Evolutionary conservation across 2,888 invertebrate species (phyloP), one percentile per base, ranked within the genome.

Genomic region (Tromatobia lineatoria): DNA sequence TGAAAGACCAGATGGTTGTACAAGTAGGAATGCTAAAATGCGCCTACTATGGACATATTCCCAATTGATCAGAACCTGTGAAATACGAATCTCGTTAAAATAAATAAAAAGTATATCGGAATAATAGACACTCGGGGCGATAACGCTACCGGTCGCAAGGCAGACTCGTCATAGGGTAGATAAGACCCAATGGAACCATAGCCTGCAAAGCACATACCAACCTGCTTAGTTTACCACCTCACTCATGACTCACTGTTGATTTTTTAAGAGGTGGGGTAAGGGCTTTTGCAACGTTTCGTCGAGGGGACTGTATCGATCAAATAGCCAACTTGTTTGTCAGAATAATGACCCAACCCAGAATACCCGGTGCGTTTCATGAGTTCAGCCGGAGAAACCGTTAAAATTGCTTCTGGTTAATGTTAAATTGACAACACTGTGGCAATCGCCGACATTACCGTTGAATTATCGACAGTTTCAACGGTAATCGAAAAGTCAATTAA

Each of bases 241-340:
- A 69, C 18, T 20, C 83, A 78, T 88, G 88, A 88, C 75, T 88
- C 88, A 88, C 80, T 79, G 81, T 85, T 38, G 74, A 87, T 85
- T 86, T 85, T 76, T 77, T 54, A 61, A 70, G 69, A 80, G 80
- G 73, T 20, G 76, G 57, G 59, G 67, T 38, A 57, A 47, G 38
- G 78, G 82, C 78, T 82, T 77, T 86, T 67, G 86, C 82, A 82
- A 81, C 73, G 80, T 82, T 85, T 85, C 67, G 61, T 81, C 73
- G 75, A 77, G 82, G 85, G 64, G 38, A 52, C 29, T 50, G 76
- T 90, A 90, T 90, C 87, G 90, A 90, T 90, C 86, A 89, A 90
- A 90, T 90, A 90, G 84, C 85, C 79, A 80, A 85, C 86, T 88
- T 89, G 89, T 90, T 89, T 89, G 87, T 86, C 85, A 73, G 84